A percentile compares a stretch with the other conserved stretches of the same genome.
These are phyloP conservation scores for Actenoides hombroni DNA, from an alignment of 2,113 vertebrate genomes.

Conservation along the genomic window DNA sequence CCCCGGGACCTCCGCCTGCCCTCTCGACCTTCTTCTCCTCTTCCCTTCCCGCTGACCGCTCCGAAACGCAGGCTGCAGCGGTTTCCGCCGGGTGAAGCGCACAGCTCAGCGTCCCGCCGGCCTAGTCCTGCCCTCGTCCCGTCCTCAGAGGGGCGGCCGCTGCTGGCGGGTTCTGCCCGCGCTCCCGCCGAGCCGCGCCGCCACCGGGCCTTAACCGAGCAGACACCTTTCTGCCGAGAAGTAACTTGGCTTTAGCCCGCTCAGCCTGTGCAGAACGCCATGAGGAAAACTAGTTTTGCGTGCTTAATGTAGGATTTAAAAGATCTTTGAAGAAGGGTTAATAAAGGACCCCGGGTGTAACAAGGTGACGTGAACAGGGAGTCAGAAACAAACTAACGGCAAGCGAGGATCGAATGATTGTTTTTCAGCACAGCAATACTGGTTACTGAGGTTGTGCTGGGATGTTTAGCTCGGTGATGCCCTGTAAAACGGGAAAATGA, in stretches of 20 bases:
- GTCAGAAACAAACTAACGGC: neutral
- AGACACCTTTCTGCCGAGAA: rapidly evolving
- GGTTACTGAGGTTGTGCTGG: too few species aligned
- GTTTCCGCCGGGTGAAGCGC: rapidly evolving
- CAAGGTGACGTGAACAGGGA: rapidly evolving
- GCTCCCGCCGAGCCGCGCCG: rapidly evolving
- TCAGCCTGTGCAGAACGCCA: rapidly evolving
- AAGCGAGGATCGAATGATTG: neutral
- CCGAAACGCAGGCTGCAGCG: rapidly evolving
- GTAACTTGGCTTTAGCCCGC: rapidly evolving
- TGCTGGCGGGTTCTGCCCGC: neutral
- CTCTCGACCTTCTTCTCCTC: rapidly evolving
- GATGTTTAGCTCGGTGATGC: neutral
- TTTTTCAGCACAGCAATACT: neutral
- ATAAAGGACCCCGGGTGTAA: rapidly evolving
- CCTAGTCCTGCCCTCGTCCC: rapidly evolving
- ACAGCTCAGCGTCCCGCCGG: rapidly evolving
- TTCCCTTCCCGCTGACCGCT: rapidly evolving
- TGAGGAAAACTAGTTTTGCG: too few species aligned
- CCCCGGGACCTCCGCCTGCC: too few species aligned
- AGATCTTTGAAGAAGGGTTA: too few species aligned
- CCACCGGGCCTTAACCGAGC: rapidly evolving
- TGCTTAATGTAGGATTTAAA: rapidly evolving
- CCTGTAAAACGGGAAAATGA: neutral
- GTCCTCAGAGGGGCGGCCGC: neutral